Evolutionary conservation across 1,140 invertebrate genomes (phyloP), one percentile per base, ranked within the genome.

Genomic region (Neodiprion fabricii): DNA sequence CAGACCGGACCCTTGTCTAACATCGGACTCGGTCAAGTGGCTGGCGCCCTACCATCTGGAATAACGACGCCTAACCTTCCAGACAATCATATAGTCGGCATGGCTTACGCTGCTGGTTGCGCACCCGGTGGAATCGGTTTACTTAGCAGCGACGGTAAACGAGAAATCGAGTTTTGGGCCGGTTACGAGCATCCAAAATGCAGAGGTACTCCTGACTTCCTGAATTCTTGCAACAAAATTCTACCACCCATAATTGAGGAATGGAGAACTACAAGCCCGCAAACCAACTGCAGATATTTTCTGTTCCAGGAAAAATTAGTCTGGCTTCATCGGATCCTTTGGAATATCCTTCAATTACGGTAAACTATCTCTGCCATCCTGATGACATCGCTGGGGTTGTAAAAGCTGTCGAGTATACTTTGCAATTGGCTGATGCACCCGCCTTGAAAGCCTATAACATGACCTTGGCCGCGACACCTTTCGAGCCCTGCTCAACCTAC

Each of bases 1-100:
- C 88, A 91, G 91, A 78, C 93, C 83, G 94, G 94, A 10, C 89
- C 95, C 0, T 92, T 95, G 92, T 93, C 94, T 10, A 92, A 93
- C 7, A 93, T 93, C 9, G 94, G 93, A 86, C 72, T 92, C 76
- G 89, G 90, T 1, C 91, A 91, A 82, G 88, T 92, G 0, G 92
- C 91, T 0, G 92, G 89, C 0, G 89, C 91, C 65, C 79, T 92
- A 4, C 88, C 91, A 65, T 92, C 92, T 0, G 88, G 88, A 4
- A 89, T 89, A 21, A 91, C 91, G 0, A 87, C 90, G n/a, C 81
- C 87, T 0, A 81, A 85, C n/a, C 73, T 82, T 78, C 86, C 87
- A 1, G 85, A 88, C 53, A 80, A 88, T 3, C 89, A 90, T 70
- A 77, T 91, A 10, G 89, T 90, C 75, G 89, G 87, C 66, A 84